Evolutionary conservation across 2,888 invertebrate species (phyloP).

Genomic region (Ophioninae sp.): DNA sequence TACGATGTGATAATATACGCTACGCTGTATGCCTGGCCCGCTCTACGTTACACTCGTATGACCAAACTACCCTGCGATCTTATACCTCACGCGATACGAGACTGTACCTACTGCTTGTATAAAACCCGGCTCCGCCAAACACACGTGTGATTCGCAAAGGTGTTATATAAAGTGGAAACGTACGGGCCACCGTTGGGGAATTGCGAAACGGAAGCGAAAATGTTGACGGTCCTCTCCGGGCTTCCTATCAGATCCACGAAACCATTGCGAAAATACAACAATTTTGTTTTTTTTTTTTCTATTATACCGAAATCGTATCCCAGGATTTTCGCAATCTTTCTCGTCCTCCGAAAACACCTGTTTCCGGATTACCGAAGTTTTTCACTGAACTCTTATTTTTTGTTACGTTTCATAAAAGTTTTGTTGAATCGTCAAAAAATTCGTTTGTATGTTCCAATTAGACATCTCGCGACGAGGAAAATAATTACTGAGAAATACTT

Average conservation of each 20-base stretch:
- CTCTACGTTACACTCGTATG: conserved; percentile 26
- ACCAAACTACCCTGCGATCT: conserved; percentile 11
- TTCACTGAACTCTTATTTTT: too few species aligned
- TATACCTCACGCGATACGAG: conserved; percentile 17
- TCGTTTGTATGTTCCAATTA: too few species aligned
- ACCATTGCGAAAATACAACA: background rate
- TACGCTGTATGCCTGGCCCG: conserved; percentile 29
- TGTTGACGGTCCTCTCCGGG: conserved; percentile 4
- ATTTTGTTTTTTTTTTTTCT: too few species aligned
- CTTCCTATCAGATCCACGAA: conserved; percentile 19
- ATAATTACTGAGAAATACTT: too few species aligned
- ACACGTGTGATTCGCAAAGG: background rate
- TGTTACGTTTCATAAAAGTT: too few species aligned
- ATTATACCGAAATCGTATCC: too few species aligned
- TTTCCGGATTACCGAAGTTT: too few species aligned
- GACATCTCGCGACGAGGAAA: too few species aligned
- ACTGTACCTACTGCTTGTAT: conserved; percentile 11
- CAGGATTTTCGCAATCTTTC: too few species aligned
- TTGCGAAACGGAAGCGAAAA: conserved; percentile 7
- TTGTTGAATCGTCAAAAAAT: too few species aligned
- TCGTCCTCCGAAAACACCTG: too few species aligned
- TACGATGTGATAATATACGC: conserved; percentile 56
- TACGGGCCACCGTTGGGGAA: conserved; percentile 5
- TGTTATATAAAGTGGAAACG: conserved; percentile 38
- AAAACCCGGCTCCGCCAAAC: background rate